Evolutionary conservation across 2,113 vertebrate genomes (phyloP), one percentile per base, ranked within the genome.

Genomic region (Himantopus leucocephalus): DNA sequence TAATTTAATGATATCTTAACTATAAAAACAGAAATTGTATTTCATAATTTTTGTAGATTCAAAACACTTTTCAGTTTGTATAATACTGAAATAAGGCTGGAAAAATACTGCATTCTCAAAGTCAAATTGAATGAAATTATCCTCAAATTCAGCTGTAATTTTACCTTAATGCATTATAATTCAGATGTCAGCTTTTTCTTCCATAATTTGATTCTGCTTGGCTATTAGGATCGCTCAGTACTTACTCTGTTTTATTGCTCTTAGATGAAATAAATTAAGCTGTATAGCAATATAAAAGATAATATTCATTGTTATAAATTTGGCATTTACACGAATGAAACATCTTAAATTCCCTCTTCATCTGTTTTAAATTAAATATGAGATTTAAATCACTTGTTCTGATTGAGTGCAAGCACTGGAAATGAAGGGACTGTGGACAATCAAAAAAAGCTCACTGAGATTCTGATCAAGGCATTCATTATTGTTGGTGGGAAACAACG

Each of bases 281-380:
- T 83, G 45, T 83, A 67, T 85, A 91, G 84, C 74, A 91, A 71
- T 77, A 85, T 64, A 80, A 85, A 95, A 93, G 76, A 73, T 95
- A 94, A 95, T 95, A 91, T 91, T 94, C 81, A 83, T 85, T 92
- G 92, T 89, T 90, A 92, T 85, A 92, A 94, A 97, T 93, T 47
- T 70, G 41, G 55, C 86, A 62, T 97, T 97, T 96, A 95, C 91
- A 94, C 0, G 0, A 95, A 91, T 90, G 90, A 94, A 97, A 63
- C 84, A 74, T 94, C 71, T 88, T 92, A 88, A 91, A 92, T 92
- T 95, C 53, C 67, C 39, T n/a, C 21, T 93, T 96, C 84, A 95
- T 95, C 94, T 85, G 74, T 91, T 97, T 88, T 96, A 96, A 92
- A 97, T 97, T 91, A 96, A 93, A 56, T 94, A 80, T 80, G 84